Evolutionary conservation across 1,140 invertebrate genomes (phyloP), one percentile per base, ranked within the genome.

Genomic region (Papilio aristodemus): DNA sequence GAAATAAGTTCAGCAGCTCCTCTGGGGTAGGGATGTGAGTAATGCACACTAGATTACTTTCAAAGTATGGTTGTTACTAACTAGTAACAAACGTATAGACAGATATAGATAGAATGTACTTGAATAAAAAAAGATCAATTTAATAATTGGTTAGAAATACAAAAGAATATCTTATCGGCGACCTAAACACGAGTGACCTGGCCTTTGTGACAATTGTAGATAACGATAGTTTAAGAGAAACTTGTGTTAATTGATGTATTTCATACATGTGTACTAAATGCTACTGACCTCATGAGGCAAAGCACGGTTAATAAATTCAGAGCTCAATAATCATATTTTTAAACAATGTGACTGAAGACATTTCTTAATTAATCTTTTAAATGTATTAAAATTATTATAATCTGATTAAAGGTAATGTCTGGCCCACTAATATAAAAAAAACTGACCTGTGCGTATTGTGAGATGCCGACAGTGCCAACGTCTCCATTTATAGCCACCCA

Each of bases 391-490:
- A n/a, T n/a, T n/a, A n/a, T n/a, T n/a, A n/a, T n/a, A n/a, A n/a
- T n/a, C n/a, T n/a, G n/a, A n/a, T n/a, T n/a, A n/a, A n/a, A n/a
- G n/a, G n/a, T n/a, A n/a, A n/a, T n/a, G n/a, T n/a, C n/a, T n/a
- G n/a, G n/a, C n/a, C n/a, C n/a, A n/a, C n/a, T n/a, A n/a, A n/a
- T n/a, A n/a, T n/a, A n/a, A n/a, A n/a, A n/a, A 22, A 4, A 9
- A 38, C 57, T 57, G 37, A 86, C 96, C 92, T 97, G 97, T 67
- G 97, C 97, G 91, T 98, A 98, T 76, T 95, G 90, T 11, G 97
- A 97, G 72, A 99, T 98, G 59, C 98, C 98, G 67, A 99, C 94
- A 25, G 95, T 97, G 27, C 96, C 97, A 58, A 96, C 92, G 70
- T 95, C 95, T 1, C 94, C 95, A 36, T 95, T 92, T 2, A 98